Conservation (phyloP, 2,797 vertebrate genomes). For the Pyrrhura leucotis region DNA sequence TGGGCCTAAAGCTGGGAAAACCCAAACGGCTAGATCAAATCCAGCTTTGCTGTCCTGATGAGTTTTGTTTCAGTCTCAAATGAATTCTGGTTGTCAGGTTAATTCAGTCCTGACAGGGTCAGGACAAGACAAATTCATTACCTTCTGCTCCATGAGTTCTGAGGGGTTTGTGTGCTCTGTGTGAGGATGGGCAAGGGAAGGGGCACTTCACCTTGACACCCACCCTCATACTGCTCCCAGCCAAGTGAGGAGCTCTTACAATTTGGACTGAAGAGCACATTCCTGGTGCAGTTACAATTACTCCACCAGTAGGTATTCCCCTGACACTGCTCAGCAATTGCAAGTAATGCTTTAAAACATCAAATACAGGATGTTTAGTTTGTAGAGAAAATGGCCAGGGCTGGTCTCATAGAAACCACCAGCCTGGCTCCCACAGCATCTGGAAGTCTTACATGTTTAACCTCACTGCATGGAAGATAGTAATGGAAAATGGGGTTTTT, state of each 20-base stretch:
- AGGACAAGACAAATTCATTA: slow-evolving; percentile 32
- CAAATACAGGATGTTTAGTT: neutral
- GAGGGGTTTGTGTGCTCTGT: neutral
- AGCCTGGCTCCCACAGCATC: neutral
- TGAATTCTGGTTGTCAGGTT: slow-evolving; percentile 6
- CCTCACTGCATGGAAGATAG: neutral
- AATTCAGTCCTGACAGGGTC: neutral
- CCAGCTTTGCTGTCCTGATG: slow-evolving; percentile 14
- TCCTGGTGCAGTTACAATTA: neutral
- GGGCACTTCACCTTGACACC: neutral
- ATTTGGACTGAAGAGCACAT: neutral
- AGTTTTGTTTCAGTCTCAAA: neutral
- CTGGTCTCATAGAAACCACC: neutral
- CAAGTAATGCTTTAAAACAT: neutral
- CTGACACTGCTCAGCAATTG: neutral
- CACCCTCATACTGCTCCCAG: neutral
- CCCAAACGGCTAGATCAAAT: neutral
- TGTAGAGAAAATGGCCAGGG: neutral
- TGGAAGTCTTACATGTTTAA: neutral
- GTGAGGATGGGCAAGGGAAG: neutral
- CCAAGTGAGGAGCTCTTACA: neutral
- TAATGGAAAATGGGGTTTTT: neutral
- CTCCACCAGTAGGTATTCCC: neutral
- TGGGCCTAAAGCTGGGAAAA: neutral
- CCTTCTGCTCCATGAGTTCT: neutral